A percentile compares a stretch with the other conserved stretches of the same genome.
phyloP scores from a whole-genome alignment of 1,140 invertebrate genomes.

The Caenorhabditis remanei region DNA sequence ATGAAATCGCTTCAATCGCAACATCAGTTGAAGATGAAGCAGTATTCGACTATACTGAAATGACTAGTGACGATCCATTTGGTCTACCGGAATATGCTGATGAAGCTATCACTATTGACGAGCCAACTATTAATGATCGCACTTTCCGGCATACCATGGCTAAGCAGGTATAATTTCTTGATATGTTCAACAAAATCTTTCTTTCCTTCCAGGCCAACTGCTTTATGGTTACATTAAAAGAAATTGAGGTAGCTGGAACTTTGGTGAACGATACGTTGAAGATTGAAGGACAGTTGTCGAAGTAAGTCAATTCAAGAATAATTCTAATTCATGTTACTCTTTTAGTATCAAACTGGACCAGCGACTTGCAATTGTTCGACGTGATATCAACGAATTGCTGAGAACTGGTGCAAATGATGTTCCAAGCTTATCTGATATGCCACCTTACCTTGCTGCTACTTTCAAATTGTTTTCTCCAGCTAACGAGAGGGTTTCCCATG shows the following conservation, averaged over 20 bases:
- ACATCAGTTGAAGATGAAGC: conserved; percentile 60
- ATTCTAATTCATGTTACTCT: background rate
- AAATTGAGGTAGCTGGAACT: conserved; percentile 9
- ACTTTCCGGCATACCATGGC: conserved; percentile 60
- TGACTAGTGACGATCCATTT: conserved; percentile 48
- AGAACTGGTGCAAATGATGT: conserved; percentile 32
- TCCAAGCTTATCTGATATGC: background rate
- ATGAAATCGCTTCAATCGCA: conserved; percentile 58
- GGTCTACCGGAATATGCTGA: conserved; percentile 51
- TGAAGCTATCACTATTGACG: conserved; percentile 56
- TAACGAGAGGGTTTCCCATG: conserved; percentile 13
- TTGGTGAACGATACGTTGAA: conserved; percentile 29
- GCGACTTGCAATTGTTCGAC: conserved; percentile 5
- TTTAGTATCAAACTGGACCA: background rate
- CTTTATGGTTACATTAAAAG: conserved; percentile 42
- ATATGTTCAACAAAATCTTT: background rate
- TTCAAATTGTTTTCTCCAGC: conserved; percentile 25
- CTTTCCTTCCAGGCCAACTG: conserved; percentile 35
- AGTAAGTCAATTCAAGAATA: background rate
- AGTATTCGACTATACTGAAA: conserved; percentile 48
- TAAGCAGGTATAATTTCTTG: conserved; percentile 45
- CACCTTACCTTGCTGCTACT: conserved; percentile 29
- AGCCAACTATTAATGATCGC: conserved; percentile 53
- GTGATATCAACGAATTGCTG: conserved; percentile 3
- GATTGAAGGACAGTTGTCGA: conserved; percentile 49